A percentile compares a stretch with the other conserved stretches of the same genome.
phyloP scores from a whole-genome alignment of 2,113 vertebrate genomes.

The Aythya baeri region DNA sequence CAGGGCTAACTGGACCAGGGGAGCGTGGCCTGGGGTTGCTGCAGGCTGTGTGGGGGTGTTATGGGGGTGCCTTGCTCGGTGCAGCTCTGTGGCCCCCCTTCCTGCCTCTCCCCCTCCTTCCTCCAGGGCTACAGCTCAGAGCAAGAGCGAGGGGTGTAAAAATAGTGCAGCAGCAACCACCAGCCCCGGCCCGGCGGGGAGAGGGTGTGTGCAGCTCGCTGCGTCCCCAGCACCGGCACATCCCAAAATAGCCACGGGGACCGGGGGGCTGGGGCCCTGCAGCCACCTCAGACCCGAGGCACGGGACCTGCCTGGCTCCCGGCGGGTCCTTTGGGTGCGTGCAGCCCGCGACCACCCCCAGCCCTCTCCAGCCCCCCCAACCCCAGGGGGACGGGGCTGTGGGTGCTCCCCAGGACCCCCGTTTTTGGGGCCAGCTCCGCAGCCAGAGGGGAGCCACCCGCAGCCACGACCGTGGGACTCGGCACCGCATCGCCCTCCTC shows the following conservation, averaged over 20 bases:
- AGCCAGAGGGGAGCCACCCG: neutral
- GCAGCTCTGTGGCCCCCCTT: neutral
- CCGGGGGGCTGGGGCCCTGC: neutral
- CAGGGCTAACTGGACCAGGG: neutral
- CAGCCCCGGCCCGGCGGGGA: rapidly evolving
- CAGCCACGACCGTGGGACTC: neutral
- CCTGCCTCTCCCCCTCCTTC: neutral
- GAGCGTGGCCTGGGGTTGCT: rapidly evolving
- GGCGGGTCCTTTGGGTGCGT: neutral
- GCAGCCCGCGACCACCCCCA: neutral
- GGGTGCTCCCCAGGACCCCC: neutral
- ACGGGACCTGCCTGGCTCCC: neutral
- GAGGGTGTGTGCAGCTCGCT: neutral
- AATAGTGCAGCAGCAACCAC: neutral
- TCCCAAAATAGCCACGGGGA: neutral
- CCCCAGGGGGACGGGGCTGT: rapidly evolving
- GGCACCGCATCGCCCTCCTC: neutral
- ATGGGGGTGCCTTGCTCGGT: rapidly evolving
- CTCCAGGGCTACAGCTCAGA: neutral
- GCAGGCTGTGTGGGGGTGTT: neutral
- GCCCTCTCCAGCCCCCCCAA: neutral
- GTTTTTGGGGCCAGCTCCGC: rapidly evolving
- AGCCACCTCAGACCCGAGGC: rapidly evolving
- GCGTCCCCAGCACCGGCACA: rapidly evolving
- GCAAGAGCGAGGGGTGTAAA: neutral